Evolutionary conservation across 2,888 invertebrate genomes (phyloP), one percentile per base, ranked within the genome.

Genomic region (Trichopria drosophilae): DNA sequence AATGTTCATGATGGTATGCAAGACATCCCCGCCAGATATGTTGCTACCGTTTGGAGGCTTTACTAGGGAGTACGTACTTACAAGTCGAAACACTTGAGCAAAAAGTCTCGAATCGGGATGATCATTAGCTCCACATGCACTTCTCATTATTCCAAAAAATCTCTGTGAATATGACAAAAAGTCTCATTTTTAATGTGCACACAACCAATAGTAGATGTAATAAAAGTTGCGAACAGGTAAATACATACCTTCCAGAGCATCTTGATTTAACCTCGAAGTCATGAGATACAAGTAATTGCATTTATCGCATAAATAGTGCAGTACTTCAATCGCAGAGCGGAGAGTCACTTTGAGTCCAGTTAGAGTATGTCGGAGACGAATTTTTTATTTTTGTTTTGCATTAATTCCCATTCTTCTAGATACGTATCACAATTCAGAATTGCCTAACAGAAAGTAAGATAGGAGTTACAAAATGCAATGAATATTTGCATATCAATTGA

Each of bases 181-280:
- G n/a, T n/a, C n/a, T n/a, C n/a, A n/a, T n/a, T n/a, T n/a, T n/a
- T n/a, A n/a, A n/a, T n/a, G n/a, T n/a, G n/a, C n/a, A n/a, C n/a
- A n/a, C n/a, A n/a, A n/a, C n/a, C n/a, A n/a, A n/a, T n/a, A n/a
- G n/a, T n/a, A n/a, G n/a, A n/a, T n/a, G n/a, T n/a, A n/a, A n/a
- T n/a, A n/a, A n/a, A n/a, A n/a, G n/a, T n/a, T n/a, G n/a, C n/a
- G n/a, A n/a, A n/a, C n/a, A n/a, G n/a, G n/a, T n/a, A n/a, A n/a
- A n/a, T n/a, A n/a, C n/a, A n/a, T n/a, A n/a, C n/a, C 59, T 47
- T 57, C 57, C 13, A 55, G 44, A 20, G 53, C 53, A 50, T 59
- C 55, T 31, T 58, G 49, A 31, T 57, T 55, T 1, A 59, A 48
- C 22, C 55, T 44, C 29, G 42, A 43, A 24, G 59, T 57, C 55